These are phyloP conservation scores for Saturnia japonica DNA, from an alignment of 2,888 invertebrate species.

Conservation along the genomic window DNA sequence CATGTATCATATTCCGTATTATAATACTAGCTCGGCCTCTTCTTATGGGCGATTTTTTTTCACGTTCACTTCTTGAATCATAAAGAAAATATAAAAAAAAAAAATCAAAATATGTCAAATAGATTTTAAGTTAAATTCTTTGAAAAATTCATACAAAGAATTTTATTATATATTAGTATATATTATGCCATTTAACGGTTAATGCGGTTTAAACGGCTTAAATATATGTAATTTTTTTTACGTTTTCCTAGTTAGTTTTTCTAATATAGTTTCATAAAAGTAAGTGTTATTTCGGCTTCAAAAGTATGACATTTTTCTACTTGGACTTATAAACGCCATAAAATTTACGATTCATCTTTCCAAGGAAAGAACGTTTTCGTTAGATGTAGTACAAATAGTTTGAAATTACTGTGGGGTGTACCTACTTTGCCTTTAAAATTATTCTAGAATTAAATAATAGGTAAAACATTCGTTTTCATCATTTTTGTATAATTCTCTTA, in stretches of 20 bases:
- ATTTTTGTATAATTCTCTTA: conserved; percentile 25
- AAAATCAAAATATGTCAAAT: no score
- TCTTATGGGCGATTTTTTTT: no score
- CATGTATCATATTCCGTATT: conserved; percentile 49
- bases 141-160: no score
- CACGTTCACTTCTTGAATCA: no score
- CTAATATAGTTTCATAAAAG: neutral
- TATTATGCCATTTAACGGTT: neutral
- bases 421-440: neutral
- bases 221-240: neutral
- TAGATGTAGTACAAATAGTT: conserved; percentile 53
- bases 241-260: neutral
- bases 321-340: neutral
- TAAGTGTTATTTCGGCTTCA: neutral
- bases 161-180: no score
- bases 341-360: neutral
- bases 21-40: conserved; percentile 23
- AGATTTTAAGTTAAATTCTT: no score
- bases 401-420: conserved; percentile 49
- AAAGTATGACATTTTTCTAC: neutral
- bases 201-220: neutral
- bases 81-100: no score
- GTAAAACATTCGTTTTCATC: neutral
- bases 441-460: conserved; percentile 13
- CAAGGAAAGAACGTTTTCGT: conserved; percentile 32